Percentiles rank a stretch among this genome's conserved stretches.
Conservation (phyloP, 1,140 invertebrate genomes). For the Pseudoatta argentina region DNA sequence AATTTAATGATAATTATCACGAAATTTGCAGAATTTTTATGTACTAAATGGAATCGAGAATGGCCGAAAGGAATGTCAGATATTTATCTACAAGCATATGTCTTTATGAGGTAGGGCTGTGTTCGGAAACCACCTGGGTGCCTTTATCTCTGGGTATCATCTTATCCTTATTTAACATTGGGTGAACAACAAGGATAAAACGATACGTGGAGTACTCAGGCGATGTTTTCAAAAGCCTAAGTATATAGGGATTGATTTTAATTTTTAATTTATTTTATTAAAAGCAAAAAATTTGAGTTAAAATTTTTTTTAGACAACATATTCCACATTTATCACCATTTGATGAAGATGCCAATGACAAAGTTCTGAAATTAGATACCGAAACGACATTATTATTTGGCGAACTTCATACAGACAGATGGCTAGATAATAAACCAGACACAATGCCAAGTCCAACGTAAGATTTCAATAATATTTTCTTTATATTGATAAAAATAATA, state of each 20-base stretch:
- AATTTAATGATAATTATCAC: conserved; percentile 89
- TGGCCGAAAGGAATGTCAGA: conserved; percentile 89
- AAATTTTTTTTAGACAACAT: conserved; percentile 75
- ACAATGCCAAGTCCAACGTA: conserved; percentile 80
- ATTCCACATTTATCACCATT: conserved; percentile 86
- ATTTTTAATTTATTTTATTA: not conserved
- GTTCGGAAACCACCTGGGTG: too few relatives aligned
- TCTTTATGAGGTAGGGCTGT: conserved; percentile 83
- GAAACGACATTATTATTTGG: conserved; percentile 89
- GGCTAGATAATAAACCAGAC: conserved; percentile 86
- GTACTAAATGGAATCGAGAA: conserved; percentile 88
- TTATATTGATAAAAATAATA: not conserved
- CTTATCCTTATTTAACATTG: too few relatives aligned
- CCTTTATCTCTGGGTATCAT: too few relatives aligned
- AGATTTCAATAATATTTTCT: conserved; percentile 33
- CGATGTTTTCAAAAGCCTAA: too few relatives aligned
- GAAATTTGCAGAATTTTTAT: conserved; percentile 87
- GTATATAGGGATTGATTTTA: not conserved
- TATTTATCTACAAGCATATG: conserved; percentile 88
- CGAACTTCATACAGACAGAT: conserved; percentile 88
- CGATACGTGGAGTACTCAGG: too few relatives aligned
- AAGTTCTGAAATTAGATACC: conserved; percentile 87
- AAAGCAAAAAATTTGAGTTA: not conserved
- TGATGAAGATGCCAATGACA: conserved; percentile 84
- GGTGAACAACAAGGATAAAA: too few relatives aligned